Conservation (phyloP, 1,140 invertebrate species). For the Calephelis virginiensis region DNA sequence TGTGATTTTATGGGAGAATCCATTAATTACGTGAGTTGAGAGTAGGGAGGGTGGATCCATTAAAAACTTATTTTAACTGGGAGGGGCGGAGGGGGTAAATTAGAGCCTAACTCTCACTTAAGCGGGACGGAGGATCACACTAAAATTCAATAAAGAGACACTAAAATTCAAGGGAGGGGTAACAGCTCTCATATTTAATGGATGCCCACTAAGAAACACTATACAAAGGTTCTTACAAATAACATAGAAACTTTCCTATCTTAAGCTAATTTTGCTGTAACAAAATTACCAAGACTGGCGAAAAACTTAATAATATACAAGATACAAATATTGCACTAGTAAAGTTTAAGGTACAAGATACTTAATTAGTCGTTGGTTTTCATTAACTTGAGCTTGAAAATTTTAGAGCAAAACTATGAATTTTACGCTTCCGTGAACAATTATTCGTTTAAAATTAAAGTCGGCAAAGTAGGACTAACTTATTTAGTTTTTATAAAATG, state of each 20-base stretch:
- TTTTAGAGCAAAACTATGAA: constrained; percentile 29
- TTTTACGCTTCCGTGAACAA: constrained; percentile 26
- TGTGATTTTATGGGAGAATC: background rate
- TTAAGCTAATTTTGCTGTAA: constrained; percentile 59
- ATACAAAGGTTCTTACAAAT: constrained; percentile 1
- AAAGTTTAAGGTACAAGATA: constrained; percentile 55
- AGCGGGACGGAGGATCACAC: no score
- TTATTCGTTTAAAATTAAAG: background rate
- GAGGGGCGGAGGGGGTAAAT: no score
- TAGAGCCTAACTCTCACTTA: no score
- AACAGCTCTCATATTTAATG: no score
- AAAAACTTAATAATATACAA: constrained; percentile 29
- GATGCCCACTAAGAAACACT: background rate
- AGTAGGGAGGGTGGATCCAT: no score
- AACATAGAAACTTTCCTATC: constrained; percentile 8
- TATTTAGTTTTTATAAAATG: background rate
- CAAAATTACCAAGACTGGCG: constrained; percentile 74
- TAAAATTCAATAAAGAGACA: no score
- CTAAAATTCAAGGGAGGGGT: no score
- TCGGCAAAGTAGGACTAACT: background rate
- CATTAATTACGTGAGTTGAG: no score
- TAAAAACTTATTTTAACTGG: no score
- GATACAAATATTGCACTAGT: constrained; percentile 34
- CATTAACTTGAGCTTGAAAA: constrained; percentile 26
- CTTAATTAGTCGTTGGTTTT: constrained; percentile 75